Conservation (phyloP, 1,140 invertebrate genomes). For the Onthophagus taurus region DNA sequence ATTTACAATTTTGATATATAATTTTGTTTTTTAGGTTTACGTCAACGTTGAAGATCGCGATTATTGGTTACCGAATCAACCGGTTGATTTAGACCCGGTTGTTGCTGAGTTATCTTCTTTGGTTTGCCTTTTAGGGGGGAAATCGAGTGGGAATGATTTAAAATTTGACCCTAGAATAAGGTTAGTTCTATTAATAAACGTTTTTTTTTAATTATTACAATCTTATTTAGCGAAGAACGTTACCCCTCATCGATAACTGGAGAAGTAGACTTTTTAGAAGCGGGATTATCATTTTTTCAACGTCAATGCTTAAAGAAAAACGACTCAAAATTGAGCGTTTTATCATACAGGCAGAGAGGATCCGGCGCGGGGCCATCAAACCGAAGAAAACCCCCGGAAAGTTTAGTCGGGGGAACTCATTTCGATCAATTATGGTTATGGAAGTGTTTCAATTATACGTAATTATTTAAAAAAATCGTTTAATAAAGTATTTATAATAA, state of each 20-base stretch:
- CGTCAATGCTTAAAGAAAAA: slow-evolving; percentile 33
- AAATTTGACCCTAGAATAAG: slow-evolving; percentile 41
- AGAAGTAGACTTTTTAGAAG: slow-evolving; percentile 48
- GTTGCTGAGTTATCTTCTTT: slow-evolving; percentile 44
- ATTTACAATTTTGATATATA: no score
- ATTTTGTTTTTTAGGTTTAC: slow-evolving; percentile 35
- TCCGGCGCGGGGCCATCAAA: slow-evolving; percentile 37
- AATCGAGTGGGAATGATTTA: slow-evolving; percentile 39
- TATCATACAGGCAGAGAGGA: slow-evolving; percentile 33
- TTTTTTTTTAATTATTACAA: no score
- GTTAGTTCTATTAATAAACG: no score
- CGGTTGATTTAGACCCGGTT: slow-evolving; percentile 44
- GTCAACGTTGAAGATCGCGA: slow-evolving; percentile 45
- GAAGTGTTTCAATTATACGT: slow-evolving; percentile 57
- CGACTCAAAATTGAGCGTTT: not conserved
- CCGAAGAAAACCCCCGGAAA: slow-evolving; percentile 34
- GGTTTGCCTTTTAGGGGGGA: slow-evolving; percentile 48
- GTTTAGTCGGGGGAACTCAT: slow-evolving; percentile 41
- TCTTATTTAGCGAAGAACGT: slow-evolving; percentile 36
- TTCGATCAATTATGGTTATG: slow-evolving; percentile 53
- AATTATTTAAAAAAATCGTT: no score
- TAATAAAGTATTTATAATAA: no score
- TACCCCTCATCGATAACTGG: slow-evolving; percentile 34
- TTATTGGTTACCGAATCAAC: slow-evolving; percentile 46
- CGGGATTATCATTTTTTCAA: slow-evolving; percentile 48